Evolutionary conservation across 2,113 vertebrate species (phyloP), one percentile per base, ranked within the genome.

Genomic region (Laticauda laticaudata): DNA sequence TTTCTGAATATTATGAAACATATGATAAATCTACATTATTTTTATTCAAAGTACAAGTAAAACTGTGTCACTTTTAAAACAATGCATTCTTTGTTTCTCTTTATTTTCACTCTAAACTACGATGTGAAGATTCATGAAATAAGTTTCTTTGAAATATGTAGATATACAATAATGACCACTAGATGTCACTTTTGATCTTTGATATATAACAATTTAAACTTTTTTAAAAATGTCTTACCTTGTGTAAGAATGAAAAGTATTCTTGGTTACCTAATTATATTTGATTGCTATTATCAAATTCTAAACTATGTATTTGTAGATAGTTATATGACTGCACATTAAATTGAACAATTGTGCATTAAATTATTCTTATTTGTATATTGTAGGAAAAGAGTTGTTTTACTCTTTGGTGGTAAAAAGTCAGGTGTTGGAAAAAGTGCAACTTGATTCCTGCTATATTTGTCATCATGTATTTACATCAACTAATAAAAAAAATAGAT

Each of bases 131-230:
- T 20, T 1, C 12, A 56, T 3, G 43, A 48, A 39, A 43, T n/a
- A 12, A 48, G 9, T 39, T 24, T 45, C 4, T 24, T 56, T 55
- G 26, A 59, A 14, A 34, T 87, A 5, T 34, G 18, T 64, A 91
- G 59, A 51, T 88, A 4, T 55, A 21, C 45, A 34, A 48, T 48
- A 45, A 29, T 18, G 23, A 10, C 94, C 96, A 54, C 96, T 93
- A 96, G 97, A 54, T 96, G 97, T 86, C 96, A 69, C 10, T 91
- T 1, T 95, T 94, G 96, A 90, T 88, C 97, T 94, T 92, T 18
- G 61, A n/a, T 87, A 87, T 64, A 24, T 87, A n/a, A 24, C 64
- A 87, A 26, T 21, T 54, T 90, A 55, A n/a, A 59, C 4, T 55
- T 87, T 92, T 87, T 11, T 3, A 43, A 92, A 15, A 75, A 26